Base-by-base conservation (phyloP, 2,113 vertebrate species). In the Oryzias javanicus region DNA sequence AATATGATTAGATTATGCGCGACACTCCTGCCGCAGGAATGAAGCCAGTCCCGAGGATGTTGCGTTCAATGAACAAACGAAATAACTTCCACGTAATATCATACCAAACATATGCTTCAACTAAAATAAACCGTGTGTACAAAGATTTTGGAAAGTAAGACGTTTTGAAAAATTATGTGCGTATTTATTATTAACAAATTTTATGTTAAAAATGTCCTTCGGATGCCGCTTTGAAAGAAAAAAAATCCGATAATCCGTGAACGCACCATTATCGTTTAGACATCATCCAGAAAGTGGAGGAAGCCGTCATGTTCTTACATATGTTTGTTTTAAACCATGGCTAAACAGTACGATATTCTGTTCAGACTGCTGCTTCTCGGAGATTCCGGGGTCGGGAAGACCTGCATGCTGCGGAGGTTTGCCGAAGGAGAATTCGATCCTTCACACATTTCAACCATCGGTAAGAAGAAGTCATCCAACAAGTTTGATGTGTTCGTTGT, bases 321-420 rank as follows among this genome's bases (percentile, higher is more conserved):
- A 0, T 18, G 10, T 41, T 24, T 57, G 74, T 70, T 80, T 79
- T 42, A 4, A 13, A 72, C 40, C 76, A 96, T 97, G 95, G 94
- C 94, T 67, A 96, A 96, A 82, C 92, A 96, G 86, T 96, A 97
- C 88, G 94, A 97, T 69, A 88, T 96, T 14, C 75, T 97, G 61
- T 93, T 96, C 86, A 87, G 94, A 78, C 67, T 97, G 84, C 91
- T 97, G 72, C 83, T 96, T 68, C 91, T 97, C 50, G 95, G 95
- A 51, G 95, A 97, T 84, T 96, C 95, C 10, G 95, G 95, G 35
- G 95, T 98, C 49, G 95, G 95, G 59, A 98, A 98, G 90, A 97
- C 95, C 6, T 97, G 94, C 78, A 90, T 98, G 88, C 67, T 97
- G 67, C 94, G 94, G 83, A 90, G 94, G 71, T 97, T 97, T 92